A percentile compares a stretch with the other conserved stretches of the same genome.
Evolutionary conservation across 2,888 invertebrate species (phyloP).

Genomic region (Hyles lineata): DNA sequence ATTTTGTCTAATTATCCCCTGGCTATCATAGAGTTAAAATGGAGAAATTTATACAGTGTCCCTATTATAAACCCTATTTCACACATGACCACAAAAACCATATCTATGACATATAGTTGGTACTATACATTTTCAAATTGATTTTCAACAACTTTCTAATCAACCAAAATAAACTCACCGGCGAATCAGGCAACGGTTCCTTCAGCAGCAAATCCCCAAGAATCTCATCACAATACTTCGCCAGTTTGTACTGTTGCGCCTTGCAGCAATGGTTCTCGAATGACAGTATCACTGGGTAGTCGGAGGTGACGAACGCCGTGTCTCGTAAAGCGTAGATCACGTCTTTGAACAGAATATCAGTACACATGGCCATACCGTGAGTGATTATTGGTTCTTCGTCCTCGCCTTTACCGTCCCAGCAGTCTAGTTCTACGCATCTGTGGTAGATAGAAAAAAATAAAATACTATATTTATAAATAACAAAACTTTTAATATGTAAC

Average conservation of each 20-base stretch:
- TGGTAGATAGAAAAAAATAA: conserved; percentile 36
- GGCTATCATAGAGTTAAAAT: no score
- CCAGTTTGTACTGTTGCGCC: conserved; percentile 98
- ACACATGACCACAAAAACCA: no score
- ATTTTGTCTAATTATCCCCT: no score
- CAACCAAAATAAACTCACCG: conserved; percentile 83
- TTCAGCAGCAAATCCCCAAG: conserved; percentile 95
- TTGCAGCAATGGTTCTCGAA: conserved; percentile 99
- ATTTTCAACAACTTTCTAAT: no score
- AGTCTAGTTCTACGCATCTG: conserved; percentile 98
- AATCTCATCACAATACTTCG: conserved; percentile 99
- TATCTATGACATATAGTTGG: no score
- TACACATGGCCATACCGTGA: conserved; percentile 99
- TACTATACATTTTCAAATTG: no score
- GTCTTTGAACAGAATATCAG: conserved; percentile 98
- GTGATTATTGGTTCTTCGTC: conserved; percentile 99
- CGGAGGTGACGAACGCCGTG: conserved; percentile 99
- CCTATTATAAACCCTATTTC: no score
- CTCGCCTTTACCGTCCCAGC: conserved; percentile 99
- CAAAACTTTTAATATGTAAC: no score
- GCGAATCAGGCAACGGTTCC: conserved; percentile 93
- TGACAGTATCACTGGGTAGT: conserved; percentile 98
- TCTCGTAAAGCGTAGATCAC: conserved; percentile 98
- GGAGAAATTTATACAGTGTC: no score
- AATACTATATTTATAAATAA: no score